A percentile compares a stretch with the other conserved stretches of the same genome.
phyloP scores from a whole-genome alignment of 2,113 vertebrate species.

The Charadrius vociferus region DNA sequence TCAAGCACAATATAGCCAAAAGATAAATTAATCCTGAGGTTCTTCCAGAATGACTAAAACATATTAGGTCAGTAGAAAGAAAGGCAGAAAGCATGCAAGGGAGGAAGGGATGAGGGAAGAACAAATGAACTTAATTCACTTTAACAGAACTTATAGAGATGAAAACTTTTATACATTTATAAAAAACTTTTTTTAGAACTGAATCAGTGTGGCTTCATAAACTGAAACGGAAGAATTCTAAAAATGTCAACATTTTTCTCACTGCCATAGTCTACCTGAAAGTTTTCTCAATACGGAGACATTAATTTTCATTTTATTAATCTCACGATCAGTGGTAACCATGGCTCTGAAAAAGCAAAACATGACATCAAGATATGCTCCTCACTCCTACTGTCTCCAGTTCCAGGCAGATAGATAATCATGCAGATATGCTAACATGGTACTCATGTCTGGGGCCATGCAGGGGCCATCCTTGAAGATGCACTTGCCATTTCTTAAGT shows the following conservation, averaged over 20 bases:
- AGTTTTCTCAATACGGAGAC: neutral
- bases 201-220: neutral
- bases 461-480: neutral
- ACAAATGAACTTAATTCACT: neutral
- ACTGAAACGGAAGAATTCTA: neutral
- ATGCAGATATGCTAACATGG: accelerated
- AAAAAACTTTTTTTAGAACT: neutral
- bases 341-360: neutral
- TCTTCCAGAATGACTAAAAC: neutral
- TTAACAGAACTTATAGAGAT: neutral
- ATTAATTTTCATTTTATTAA: neutral
- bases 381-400: neutral
- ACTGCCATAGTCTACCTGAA: neutral
- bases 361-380: neutral
- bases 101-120: too few relatives aligned
- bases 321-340: neutral
- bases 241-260: neutral
- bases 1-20: neutral
- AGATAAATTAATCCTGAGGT: neutral
- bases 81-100: accelerated
- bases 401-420: neutral
- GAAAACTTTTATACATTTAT: neutral
- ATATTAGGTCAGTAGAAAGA: neutral
- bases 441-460: neutral
- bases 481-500: neutral